phyloP scores from a whole-genome alignment of 2,888 invertebrate genomes.

The Trilocha varians region DNA sequence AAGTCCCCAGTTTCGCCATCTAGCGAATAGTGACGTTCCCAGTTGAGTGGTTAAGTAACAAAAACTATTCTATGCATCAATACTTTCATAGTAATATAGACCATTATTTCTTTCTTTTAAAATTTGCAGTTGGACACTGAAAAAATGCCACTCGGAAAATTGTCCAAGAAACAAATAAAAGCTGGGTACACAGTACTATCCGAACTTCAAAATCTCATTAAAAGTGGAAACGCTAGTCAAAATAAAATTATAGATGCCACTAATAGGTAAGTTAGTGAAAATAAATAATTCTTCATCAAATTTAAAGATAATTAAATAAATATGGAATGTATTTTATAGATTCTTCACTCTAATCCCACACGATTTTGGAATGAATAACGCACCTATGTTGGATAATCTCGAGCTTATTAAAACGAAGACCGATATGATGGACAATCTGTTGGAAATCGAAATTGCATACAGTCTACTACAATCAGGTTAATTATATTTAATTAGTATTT shows the following conservation, averaged over 20 bases:
- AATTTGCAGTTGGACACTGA: conserved; percentile 88
- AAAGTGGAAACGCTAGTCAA: conserved; percentile 54
- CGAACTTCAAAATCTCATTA: conserved; percentile 76
- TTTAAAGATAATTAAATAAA: background rate
- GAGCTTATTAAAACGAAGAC: conserved; percentile 78
- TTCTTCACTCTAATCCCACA: conserved; percentile 98
- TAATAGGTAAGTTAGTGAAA: conserved; percentile 70
- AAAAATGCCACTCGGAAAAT: conserved; percentile 98
- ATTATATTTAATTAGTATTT: too few relatives aligned
- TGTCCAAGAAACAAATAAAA: conserved; percentile 92
- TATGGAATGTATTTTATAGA: conserved; percentile 26
- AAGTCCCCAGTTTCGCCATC: too few relatives aligned
- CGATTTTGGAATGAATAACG: conserved; percentile 88
- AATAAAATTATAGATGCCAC: conserved; percentile 85
- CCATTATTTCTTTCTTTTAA: too few relatives aligned
- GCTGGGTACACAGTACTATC: conserved; percentile 87
- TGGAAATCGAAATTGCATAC: conserved; percentile 97
- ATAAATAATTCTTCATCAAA: background rate
- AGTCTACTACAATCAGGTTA: conserved; percentile 82
- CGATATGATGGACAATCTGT: conserved; percentile 92
- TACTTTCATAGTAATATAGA: too few relatives aligned
- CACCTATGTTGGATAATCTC: conserved; percentile 84
- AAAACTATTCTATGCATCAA: too few relatives aligned
- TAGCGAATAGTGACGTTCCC: too few relatives aligned
- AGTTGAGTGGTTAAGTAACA: too few relatives aligned